Evolutionary conservation across 1,140 invertebrate species (phyloP).

Genomic region (Lethrus apterus): DNA sequence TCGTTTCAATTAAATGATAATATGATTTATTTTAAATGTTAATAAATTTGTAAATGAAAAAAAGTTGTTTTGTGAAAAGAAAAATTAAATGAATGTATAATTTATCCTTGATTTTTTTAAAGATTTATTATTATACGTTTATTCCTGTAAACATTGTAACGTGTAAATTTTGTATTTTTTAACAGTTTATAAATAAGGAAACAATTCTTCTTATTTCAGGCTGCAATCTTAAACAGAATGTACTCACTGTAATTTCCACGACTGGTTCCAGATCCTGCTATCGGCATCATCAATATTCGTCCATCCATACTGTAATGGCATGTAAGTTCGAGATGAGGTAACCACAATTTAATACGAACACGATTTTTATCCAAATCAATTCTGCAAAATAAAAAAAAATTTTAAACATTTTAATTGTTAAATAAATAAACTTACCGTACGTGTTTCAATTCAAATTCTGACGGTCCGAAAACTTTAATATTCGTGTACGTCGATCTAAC

Average conservation of each 20-base stretch:
- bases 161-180: background rate
- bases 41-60: too few relatives aligned
- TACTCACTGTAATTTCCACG: slow-evolving; percentile 52
- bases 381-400: slow-evolving; percentile 29
- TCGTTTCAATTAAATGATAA: background rate
- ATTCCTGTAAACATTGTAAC: too few relatives aligned
- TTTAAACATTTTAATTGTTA: background rate
- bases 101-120: too few relatives aligned
- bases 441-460: slow-evolving; percentile 48
- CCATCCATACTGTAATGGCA: slow-evolving; percentile 51
- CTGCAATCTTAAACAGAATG: too few relatives aligned
- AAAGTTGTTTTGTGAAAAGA: too few relatives aligned
- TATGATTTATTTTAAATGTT: too few relatives aligned
- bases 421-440: slow-evolving; percentile 48
- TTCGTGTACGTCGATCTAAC: slow-evolving; percentile 52
- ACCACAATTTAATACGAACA: slow-evolving; percentile 45
- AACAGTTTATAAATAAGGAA: too few relatives aligned
- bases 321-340: slow-evolving; percentile 49
- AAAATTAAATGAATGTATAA: too few relatives aligned
- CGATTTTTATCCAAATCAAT: slow-evolving; percentile 47
- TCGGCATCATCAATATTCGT: slow-evolving; percentile 55
- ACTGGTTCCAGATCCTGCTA: slow-evolving; percentile 49
- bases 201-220: too few relatives aligned
- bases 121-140: too few relatives aligned
- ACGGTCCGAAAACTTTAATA: slow-evolving; percentile 52